Evolutionary conservation across 1,140 invertebrate genomes (phyloP).

Genomic region (Teleopsis dalmanni): DNA sequence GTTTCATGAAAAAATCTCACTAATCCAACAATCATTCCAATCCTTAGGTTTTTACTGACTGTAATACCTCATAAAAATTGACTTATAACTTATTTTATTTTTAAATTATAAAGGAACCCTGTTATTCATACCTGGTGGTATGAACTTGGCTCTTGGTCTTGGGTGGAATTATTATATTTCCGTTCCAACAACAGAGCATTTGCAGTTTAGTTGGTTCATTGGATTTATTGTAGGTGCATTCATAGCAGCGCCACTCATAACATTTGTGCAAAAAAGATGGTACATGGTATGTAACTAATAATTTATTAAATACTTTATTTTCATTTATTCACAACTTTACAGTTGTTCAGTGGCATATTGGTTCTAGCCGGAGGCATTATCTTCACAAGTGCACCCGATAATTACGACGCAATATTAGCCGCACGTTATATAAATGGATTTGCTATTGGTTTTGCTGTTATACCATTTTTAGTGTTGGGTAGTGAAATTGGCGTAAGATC

Average conservation of each 20-base stretch:
- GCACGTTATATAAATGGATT: constrained; percentile 32
- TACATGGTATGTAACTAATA: constrained; percentile 3
- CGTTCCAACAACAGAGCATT: background rate
- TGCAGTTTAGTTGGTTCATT: constrained; percentile 8
- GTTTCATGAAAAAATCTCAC: too few species aligned
- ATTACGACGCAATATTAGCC: constrained; percentile 21
- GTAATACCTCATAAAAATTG: too few species aligned
- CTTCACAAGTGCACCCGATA: constrained; percentile 23
- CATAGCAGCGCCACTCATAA: background rate
- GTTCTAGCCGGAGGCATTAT: constrained; percentile 20
- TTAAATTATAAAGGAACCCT: too few species aligned
- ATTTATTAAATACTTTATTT: background rate
- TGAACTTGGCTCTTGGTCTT: constrained; percentile 7
- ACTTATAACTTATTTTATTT: too few species aligned
- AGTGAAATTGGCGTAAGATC: constrained; percentile 18
- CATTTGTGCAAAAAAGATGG: background rate
- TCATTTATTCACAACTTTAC: background rate
- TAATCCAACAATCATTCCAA: too few species aligned
- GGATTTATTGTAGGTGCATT: constrained; percentile 6
- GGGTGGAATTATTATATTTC: background rate
- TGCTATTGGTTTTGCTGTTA: constrained; percentile 22
- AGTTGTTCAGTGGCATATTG: constrained; percentile 1
- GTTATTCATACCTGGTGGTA: constrained; percentile 6
- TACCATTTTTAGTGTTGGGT: constrained; percentile 26
- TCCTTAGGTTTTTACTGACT: too few species aligned